Conservation (phyloP, 2,797 vertebrate genomes). For the Oreochromis mossambicus region DNA sequence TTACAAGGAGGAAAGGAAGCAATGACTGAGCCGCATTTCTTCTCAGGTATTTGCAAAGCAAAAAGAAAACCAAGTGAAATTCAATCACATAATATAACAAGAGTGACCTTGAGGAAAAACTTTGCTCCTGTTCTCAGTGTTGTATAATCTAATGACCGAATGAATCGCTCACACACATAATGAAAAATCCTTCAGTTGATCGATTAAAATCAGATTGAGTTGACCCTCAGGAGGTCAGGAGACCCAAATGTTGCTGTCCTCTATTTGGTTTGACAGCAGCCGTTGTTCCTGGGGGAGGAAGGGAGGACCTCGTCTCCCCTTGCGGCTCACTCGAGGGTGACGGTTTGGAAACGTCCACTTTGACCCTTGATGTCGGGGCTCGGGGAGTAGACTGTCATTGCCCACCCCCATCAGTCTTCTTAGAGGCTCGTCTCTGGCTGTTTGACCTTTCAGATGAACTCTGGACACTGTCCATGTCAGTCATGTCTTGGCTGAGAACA, state of each 20-base stretch:
- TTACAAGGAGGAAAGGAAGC: background rate
- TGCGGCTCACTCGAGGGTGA: constrained; percentile 49
- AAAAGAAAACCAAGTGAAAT: background rate
- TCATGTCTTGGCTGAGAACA: constrained; percentile 7
- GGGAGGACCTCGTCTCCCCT: constrained; percentile 20
- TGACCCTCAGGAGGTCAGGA: constrained; percentile 35
- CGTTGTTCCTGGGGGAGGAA: constrained; percentile 33
- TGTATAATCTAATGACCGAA: constrained; percentile 2
- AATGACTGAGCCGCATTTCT: background rate
- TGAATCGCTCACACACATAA: constrained; percentile 8
- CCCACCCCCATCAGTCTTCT: background rate
- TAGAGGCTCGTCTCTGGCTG: constrained; percentile 21
- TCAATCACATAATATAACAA: background rate
- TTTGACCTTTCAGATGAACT: constrained; percentile 46
- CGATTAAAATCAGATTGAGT: constrained; percentile 48
- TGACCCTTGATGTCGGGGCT: constrained; percentile 51
- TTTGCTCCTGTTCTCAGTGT: background rate
- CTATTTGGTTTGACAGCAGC: constrained; percentile 48
- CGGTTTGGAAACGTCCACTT: constrained; percentile 56
- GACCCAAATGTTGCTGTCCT: constrained; percentile 20
- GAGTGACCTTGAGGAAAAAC: background rate
- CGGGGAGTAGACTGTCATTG: constrained; percentile 7
- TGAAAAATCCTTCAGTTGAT: constrained; percentile 20
- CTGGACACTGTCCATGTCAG: constrained; percentile 40
- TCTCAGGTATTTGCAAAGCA: background rate